Evolutionary conservation across 2,113 vertebrate species (phyloP).

Genomic region (Ochotona princeps): DNA sequence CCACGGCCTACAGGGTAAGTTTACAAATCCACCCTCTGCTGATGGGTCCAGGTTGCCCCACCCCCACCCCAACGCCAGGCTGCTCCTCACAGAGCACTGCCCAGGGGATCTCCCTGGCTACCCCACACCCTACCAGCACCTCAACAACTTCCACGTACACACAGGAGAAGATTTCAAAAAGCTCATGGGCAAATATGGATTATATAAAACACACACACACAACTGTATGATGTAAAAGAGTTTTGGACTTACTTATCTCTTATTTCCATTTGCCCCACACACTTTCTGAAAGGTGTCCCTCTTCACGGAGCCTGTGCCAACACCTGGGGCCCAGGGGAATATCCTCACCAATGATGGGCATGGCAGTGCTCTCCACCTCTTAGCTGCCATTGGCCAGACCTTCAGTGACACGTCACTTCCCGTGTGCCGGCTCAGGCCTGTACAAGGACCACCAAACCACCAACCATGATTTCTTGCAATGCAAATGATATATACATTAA

Average conservation of each 20-base stretch:
- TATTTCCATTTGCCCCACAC: no score
- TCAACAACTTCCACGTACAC: slow-evolving; percentile 24
- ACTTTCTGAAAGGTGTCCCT: background rate
- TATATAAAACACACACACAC: no score
- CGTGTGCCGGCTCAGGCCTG: background rate
- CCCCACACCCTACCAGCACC: background rate
- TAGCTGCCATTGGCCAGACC: background rate
- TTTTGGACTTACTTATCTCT: no score
- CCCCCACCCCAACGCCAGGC: background rate
- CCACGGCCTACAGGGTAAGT: background rate
- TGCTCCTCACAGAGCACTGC: background rate
- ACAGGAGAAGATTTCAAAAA: no score
- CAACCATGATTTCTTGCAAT: background rate
- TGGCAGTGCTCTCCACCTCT: background rate
- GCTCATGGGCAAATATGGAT: no score
- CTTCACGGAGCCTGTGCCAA: background rate
- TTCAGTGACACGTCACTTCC: background rate
- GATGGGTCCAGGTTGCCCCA: background rate
- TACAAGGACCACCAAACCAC: background rate
- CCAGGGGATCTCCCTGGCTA: background rate
- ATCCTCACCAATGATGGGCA: background rate
- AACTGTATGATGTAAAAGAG: no score
- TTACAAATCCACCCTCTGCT: background rate
- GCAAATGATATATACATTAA: background rate
- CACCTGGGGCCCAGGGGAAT: background rate